Conservation (phyloP, 1,140 invertebrate species). For the Pseudobourletiella spinata region DNA sequence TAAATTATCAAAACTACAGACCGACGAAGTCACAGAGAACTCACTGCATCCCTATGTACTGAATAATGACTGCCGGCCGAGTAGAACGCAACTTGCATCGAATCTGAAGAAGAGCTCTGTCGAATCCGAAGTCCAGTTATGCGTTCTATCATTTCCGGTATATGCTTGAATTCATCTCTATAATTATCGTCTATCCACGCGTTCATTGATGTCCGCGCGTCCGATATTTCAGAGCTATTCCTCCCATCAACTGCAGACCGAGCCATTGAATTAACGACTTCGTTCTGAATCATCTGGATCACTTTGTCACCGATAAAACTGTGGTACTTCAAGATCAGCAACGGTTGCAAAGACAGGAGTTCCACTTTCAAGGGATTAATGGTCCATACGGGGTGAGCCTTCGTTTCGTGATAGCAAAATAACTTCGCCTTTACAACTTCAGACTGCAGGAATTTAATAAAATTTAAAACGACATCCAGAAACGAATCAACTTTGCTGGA, state of each 20-base stretch:
- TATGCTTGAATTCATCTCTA: background rate
- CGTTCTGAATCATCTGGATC: background rate
- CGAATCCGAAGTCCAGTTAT: constrained; percentile 25
- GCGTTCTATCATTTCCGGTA: constrained; percentile 22
- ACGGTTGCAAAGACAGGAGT: background rate
- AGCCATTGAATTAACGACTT: background rate
- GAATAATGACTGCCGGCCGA: constrained; percentile 16
- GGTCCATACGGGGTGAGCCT: background rate
- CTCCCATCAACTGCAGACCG: background rate
- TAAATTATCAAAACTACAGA: too few species aligned
- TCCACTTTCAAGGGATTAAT: constrained; percentile 23
- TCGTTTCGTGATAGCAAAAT: constrained; percentile 12
- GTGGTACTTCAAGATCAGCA: background rate
- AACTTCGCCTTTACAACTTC: constrained; percentile 12
- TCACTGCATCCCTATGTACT: constrained; percentile 26
- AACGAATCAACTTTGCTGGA: too few species aligned
- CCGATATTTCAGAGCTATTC: background rate
- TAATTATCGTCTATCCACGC: background rate
- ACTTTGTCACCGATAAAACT: background rate
- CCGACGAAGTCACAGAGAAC: too few species aligned
- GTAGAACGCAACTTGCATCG: constrained; percentile 23
- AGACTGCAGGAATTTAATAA: too few species aligned
- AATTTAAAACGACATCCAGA: too few species aligned
- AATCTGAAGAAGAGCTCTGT: constrained; percentile 15
- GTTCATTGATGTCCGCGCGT: background rate